A percentile compares a stretch with the other conserved stretches of the same genome.
These are phyloP conservation scores for Rhogogaster chlorosoma DNA, from an alignment of 2,888 invertebrate species.

Conservation along the genomic window DNA sequence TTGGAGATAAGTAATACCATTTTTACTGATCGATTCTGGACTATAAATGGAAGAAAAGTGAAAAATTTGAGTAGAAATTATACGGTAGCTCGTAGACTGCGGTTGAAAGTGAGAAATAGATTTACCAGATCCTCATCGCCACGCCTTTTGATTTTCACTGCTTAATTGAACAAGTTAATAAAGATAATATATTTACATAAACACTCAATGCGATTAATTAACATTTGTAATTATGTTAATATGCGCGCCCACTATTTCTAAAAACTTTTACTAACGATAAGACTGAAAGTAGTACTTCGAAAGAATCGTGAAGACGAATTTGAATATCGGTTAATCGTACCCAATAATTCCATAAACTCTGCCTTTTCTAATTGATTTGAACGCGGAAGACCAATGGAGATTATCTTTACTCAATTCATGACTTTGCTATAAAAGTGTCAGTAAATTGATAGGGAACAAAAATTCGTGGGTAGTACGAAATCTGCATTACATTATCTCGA, in stretches of 20 bases:
- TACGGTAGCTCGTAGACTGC: background rate
- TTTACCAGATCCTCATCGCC: background rate
- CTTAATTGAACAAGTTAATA: background rate
- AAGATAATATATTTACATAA: background rate
- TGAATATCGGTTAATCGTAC: background rate
- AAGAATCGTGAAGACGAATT: background rate
- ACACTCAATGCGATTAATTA: background rate
- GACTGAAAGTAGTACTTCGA: background rate
- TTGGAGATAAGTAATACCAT: too few relatives aligned
- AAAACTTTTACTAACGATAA: background rate
- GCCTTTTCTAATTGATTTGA: background rate
- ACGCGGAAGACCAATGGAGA: background rate
- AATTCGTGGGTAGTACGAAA: background rate
- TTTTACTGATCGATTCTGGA: too few relatives aligned
- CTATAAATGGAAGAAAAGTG: too few relatives aligned
- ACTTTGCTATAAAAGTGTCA: too few relatives aligned
- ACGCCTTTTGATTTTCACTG: background rate
- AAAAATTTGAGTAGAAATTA: background rate
- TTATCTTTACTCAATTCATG: background rate
- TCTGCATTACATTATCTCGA: background rate
- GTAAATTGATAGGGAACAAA: too few relatives aligned
- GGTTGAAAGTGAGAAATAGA: background rate
- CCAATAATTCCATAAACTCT: background rate
- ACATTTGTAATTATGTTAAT: slow-evolving; percentile 1
- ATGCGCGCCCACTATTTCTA: background rate